Evolutionary conservation across 1,140 invertebrate species (phyloP), one percentile per base, ranked within the genome.

Genomic region (Vanessa atalanta): DNA sequence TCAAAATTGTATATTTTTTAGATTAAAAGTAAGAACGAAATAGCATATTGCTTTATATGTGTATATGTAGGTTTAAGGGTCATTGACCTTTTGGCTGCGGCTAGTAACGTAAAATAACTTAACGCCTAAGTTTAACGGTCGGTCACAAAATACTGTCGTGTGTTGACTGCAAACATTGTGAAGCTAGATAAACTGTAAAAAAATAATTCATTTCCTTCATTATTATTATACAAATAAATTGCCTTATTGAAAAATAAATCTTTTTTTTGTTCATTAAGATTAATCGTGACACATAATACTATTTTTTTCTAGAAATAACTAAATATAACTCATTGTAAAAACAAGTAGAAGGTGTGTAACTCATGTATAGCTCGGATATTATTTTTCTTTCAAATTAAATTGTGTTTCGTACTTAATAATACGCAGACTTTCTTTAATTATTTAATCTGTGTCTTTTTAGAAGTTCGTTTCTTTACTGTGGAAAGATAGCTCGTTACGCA

Each of bases 41-140:
- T 13, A 20, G 9, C 2, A 23, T 23, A 57, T 57, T 57, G 53
- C 14, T 57, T 57, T 12, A 11, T 23, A 57, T 57, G 20, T 26
- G 23, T 57, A 57, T 16, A 31, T 61, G 6, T 31, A 37, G 7
- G 23, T 37, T 7, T 15, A 7, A 26, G 37, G 57, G 57, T 61
- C 57, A 37, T 14, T 61, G 31, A 31, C 26, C 26, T 16, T 9
- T 14, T 7, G 20, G 23, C 57, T 61, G 57, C 14, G 26, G 57
- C 57, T 61, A 61, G 23, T 37, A 31, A 37, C 57, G 57, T 61
- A 15, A 61, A 61, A 61, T 37, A 61, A 37, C 57, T 37, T 61
- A n/a, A 37, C 57, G 31, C 26, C 57, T 61, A 37, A 61, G 57
- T 61, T 61, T 61, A 61, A 61, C 57, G 26, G 23, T 31, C n/a